These are phyloP conservation scores for Epistrophe eligans DNA, from an alignment of 2,888 invertebrate genomes.

Conservation along the genomic window DNA sequence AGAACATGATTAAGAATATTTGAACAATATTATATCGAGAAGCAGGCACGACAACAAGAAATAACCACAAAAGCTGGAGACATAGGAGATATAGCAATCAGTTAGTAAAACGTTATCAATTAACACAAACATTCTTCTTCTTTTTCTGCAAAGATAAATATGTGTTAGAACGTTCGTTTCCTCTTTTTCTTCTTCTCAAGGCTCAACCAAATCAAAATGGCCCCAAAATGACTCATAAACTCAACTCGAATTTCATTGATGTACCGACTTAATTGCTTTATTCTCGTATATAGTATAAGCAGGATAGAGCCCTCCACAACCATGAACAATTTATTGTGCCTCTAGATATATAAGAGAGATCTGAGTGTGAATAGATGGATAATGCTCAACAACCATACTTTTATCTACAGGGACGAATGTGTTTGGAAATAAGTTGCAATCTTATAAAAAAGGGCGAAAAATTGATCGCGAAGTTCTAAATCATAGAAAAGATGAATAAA, in stretches of 20 bases:
- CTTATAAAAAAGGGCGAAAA: too few relatives aligned
- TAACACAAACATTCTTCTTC: conserved; percentile 25
- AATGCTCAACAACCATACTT: neutral
- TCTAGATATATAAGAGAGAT: neutral
- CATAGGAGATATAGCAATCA: conserved; percentile 54
- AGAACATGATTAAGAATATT: conserved; percentile 13
- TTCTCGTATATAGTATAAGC: conserved; percentile 20
- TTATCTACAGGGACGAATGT: conserved; percentile 9
- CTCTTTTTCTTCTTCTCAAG: neutral
- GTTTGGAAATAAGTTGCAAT: neutral
- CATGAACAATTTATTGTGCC: conserved; percentile 64
- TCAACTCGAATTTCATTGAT: conserved; percentile 69
- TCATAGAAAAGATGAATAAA: too few relatives aligned
- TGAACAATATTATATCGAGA: neutral
- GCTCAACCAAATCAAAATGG: conserved; percentile 27
- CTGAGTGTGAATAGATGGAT: conserved; percentile 11
- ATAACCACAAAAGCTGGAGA: neutral
- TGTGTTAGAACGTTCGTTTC: conserved; percentile 8
- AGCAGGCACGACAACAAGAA: neutral
- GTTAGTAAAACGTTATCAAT: conserved; percentile 51
- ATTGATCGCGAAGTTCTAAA: too few relatives aligned
- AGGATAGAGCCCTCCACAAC: neutral
- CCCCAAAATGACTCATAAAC: conserved; percentile 52
- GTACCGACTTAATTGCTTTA: conserved; percentile 37
- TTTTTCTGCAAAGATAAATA: neutral